These are phyloP conservation scores for Cheilinus undulatus DNA, from an alignment of 2,113 vertebrate species.

Conservation along the genomic window DNA sequence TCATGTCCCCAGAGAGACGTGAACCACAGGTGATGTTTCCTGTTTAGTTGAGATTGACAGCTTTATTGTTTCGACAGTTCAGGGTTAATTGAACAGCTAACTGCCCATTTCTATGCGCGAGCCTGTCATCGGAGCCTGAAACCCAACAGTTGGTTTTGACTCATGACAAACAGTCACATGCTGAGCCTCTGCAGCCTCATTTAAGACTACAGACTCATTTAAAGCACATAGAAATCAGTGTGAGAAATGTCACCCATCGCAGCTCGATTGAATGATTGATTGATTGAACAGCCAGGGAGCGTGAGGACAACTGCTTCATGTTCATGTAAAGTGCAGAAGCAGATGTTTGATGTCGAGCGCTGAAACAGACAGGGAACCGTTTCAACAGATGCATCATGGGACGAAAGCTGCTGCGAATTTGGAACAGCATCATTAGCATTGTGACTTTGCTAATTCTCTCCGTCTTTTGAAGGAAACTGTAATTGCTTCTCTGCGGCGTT, in stretches of 20 bases:
- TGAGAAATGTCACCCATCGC: slow-evolving; percentile 30
- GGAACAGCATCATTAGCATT: slow-evolving; percentile 51
- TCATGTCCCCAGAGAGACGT: background rate
- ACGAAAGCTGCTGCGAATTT: slow-evolving; percentile 15
- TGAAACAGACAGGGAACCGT: slow-evolving; percentile 30
- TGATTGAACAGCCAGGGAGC: slow-evolving; percentile 22
- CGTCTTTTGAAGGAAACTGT: slow-evolving; percentile 40
- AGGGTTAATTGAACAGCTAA: slow-evolving; percentile 37
- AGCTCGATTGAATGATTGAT: slow-evolving; percentile 40
- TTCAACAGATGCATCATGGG: slow-evolving; percentile 22
- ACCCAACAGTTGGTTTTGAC: slow-evolving; percentile 13
- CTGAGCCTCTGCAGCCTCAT: slow-evolving; percentile 3
- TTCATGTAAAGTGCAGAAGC: slow-evolving; percentile 15
- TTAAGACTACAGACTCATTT: slow-evolving; percentile 14
- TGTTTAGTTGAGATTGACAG: slow-evolving; percentile 5
- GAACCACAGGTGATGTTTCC: slow-evolving; percentile 2
- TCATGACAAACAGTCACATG: slow-evolving; percentile 16
- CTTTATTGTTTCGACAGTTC: slow-evolving; percentile 32
- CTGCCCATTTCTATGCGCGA: slow-evolving; percentile 11
- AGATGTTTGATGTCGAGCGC: slow-evolving; percentile 41
- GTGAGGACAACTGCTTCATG: slow-evolving; percentile 20
- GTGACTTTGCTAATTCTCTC: slow-evolving; percentile 41
- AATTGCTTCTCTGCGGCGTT: slow-evolving; percentile 58
- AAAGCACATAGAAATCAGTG: slow-evolving; percentile 20
- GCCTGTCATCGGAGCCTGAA: slow-evolving; percentile 16